phyloP scores from a whole-genome alignment of 1,140 invertebrate species.

The Cydia strobilella region DNA sequence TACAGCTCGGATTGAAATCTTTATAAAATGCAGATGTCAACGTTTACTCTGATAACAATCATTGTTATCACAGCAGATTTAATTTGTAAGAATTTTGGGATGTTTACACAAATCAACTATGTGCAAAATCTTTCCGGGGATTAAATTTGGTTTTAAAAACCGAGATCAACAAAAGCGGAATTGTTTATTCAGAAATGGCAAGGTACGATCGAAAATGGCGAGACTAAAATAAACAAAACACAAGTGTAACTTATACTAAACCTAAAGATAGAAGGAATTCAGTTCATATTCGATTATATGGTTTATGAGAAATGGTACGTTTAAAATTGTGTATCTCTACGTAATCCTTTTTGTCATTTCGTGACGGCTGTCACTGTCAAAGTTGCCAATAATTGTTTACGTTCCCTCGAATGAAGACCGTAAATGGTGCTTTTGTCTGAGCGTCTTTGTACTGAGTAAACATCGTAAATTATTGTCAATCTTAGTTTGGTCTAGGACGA shows the following conservation, averaged over 20 bases:
- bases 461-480: constrained; percentile 66
- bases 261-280: constrained; percentile 39
- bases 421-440: constrained; percentile 72
- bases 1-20: not conserved
- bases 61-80: constrained; percentile 7
- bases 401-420: constrained; percentile 65
- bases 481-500: constrained; percentile 57
- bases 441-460: constrained; percentile 63
- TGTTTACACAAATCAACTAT: constrained; percentile 53
- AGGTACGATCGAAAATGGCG: constrained; percentile 59
- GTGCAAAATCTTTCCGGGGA: constrained; percentile 48
- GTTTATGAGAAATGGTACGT: constrained; percentile 12
- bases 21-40: constrained; percentile 12
- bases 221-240: constrained; percentile 39
- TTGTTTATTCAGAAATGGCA: constrained; percentile 60
- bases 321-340: constrained; percentile 42
- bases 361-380: constrained; percentile 76
- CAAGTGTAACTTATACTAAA: constrained; percentile 23
- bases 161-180: constrained; percentile 44
- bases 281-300: constrained; percentile 35
- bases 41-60: constrained; percentile 24
- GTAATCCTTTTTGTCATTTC: constrained; percentile 73
- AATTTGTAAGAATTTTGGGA: constrained; percentile 49
- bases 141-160: constrained; percentile 43
- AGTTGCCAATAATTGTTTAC: constrained; percentile 71